phyloP scores from a whole-genome alignment of 2,797 vertebrate genomes.

The Fistularia commersonii region DNA sequence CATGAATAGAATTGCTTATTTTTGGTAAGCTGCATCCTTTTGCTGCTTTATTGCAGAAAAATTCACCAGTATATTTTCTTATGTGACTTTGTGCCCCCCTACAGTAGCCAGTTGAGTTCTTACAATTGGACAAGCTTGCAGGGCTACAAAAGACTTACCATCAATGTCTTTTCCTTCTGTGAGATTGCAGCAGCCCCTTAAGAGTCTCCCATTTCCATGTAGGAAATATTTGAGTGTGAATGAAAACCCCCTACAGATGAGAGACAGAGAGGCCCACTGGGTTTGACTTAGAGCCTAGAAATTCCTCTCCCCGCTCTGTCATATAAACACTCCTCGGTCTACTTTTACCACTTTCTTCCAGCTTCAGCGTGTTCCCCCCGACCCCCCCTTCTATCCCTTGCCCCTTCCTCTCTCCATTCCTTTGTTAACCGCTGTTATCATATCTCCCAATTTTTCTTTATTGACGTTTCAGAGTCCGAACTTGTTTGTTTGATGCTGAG shows the following conservation, averaged over 20 bases:
- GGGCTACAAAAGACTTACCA: background rate
- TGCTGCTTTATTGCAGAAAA: too few species aligned
- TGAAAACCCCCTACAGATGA: slow-evolving; percentile 15
- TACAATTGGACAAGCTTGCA: background rate
- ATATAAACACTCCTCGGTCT: slow-evolving; percentile 22
- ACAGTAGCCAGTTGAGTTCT: too few species aligned
- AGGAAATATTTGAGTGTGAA: slow-evolving; percentile 21
- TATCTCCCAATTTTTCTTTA: too few species aligned
- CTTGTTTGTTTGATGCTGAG: too few species aligned
- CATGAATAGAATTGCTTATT: too few species aligned
- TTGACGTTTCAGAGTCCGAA: too few species aligned
- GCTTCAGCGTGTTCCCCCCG: slow-evolving; percentile 14
- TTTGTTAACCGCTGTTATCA: too few species aligned
- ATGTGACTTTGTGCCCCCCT: too few species aligned
- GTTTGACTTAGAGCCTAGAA: slow-evolving; percentile 59
- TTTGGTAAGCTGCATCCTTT: too few species aligned
- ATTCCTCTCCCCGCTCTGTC: slow-evolving; percentile 49
- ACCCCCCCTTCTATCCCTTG: too few species aligned
- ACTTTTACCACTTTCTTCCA: slow-evolving; percentile 8
- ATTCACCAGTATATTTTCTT: too few species aligned
- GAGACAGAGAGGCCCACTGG: slow-evolving; percentile 10
- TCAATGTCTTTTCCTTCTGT: background rate
- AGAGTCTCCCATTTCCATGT: slow-evolving; percentile 19
- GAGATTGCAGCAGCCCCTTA: slow-evolving; percentile 1
- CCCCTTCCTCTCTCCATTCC: slow-evolving; percentile 4